A percentile compares a stretch with the other conserved stretches of the same genome.
These are phyloP conservation scores for Grammomys dolichurus DNA, from an alignment of 2,113 vertebrate genomes.

Conservation along the genomic window DNA sequence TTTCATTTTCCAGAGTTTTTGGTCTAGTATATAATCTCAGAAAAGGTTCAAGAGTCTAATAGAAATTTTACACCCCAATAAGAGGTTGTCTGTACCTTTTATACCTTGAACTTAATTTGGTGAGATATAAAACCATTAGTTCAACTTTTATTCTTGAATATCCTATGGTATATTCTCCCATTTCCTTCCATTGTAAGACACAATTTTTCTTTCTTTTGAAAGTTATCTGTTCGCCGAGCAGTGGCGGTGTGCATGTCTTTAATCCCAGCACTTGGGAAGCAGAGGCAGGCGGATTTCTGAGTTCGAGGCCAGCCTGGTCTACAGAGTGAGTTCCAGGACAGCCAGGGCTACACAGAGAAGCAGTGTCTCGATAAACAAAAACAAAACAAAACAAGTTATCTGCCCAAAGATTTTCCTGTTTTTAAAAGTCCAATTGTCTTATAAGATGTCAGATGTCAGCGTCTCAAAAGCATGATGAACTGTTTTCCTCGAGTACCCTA, in stretches of 20 bases:
- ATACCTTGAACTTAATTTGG: background rate
- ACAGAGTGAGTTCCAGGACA: too few species aligned
- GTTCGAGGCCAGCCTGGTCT: too few species aligned
- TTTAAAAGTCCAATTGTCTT: background rate
- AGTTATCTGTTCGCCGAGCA: background rate
- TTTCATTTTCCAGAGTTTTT: background rate
- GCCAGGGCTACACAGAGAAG: too few species aligned
- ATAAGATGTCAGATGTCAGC: background rate
- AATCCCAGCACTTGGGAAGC: too few species aligned
- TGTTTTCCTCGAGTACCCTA: too few species aligned
- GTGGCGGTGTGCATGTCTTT: too few species aligned
- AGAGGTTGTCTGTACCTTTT: background rate
- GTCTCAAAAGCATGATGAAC: too few species aligned
- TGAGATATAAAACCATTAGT: background rate
- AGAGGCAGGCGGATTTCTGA: too few species aligned
- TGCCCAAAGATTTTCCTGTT: background rate
- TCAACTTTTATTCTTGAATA: conserved; percentile 13
- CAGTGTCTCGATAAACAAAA: too few species aligned
- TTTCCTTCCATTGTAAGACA: background rate
- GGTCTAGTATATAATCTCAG: background rate
- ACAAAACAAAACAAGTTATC: background rate
- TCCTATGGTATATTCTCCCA: background rate
- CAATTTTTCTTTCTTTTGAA: conserved; percentile 15
- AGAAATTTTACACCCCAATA: background rate
- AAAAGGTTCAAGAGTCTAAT: background rate